Percentiles rank a stretch among this genome's conserved stretches.
Evolutionary conservation across 2,797 vertebrate species (phyloP).

Genomic region (Malacoraja senta): DNA sequence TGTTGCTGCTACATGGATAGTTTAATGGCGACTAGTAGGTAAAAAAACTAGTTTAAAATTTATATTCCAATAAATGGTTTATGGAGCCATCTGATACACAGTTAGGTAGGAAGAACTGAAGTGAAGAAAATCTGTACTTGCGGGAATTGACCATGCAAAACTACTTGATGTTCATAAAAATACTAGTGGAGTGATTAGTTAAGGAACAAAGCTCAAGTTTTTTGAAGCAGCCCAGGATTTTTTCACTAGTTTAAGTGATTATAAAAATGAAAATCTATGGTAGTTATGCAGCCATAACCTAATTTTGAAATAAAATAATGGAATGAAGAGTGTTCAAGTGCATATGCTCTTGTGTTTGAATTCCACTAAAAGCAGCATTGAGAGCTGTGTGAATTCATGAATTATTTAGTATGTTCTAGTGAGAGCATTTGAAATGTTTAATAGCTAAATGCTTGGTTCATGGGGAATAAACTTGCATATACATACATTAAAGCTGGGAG

Average conservation of each 20-base stretch:
- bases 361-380: conserved; percentile 30
- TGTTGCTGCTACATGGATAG: not conserved
- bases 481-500: conserved; percentile 45
- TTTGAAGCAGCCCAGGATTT: conserved; percentile 16
- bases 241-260: conserved; percentile 37
- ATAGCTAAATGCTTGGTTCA: conserved; percentile 38
- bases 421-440: conserved; percentile 39
- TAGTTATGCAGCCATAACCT: conserved; percentile 1
- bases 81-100: conserved; percentile 29
- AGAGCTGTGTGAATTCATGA: conserved; percentile 34
- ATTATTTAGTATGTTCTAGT: conserved; percentile 38
- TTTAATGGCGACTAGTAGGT: conserved; percentile 23
- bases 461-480: conserved; percentile 39
- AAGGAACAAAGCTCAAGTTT: conserved; percentile 23
- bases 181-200: conserved; percentile 15
- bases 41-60: conserved; percentile 22
- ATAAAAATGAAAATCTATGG: conserved; percentile 37
- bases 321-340: conserved; percentile 32
- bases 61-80: conserved; percentile 32
- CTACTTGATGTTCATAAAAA: conserved; percentile 35
- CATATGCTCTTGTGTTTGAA: conserved; percentile 35
- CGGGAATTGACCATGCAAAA: conserved; percentile 18
- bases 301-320: conserved; percentile 35
- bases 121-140: conserved; percentile 6
- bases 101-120: conserved; percentile 23